Base-by-base conservation (phyloP, 2,888 invertebrate genomes). In the Tenthredo notha region DNA sequence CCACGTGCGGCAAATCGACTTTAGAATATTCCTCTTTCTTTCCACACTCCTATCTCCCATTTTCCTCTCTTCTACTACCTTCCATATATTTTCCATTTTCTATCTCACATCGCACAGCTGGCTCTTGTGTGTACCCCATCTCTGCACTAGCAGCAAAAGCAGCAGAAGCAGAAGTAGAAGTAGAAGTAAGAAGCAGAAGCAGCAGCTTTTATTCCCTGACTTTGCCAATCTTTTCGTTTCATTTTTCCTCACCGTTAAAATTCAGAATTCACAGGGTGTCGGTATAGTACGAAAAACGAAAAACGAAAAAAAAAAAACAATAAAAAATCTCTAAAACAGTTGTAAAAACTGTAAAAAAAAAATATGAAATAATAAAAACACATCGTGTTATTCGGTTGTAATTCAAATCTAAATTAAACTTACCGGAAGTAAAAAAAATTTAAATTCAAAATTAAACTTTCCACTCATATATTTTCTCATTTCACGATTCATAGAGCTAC, bases 1-100 rank as follows among this genome's bases (percentile, higher is more conserved):
- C 33, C 83, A 83, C 83, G 83, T 70, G 47, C 83, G 70, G 67
- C 43, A 83, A 83, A 83, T 83, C 83, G 67, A 83, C 83, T 83
- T 67, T 47, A 47, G 61, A 67, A 83, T 83, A 70, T 70, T 83
- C 70, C 67, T 67, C 83, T 43, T 83, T 50, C 83, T 70, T 67
- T 83, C 67, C 83, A 29, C 83, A 33, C 83, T 70, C 25, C 29
- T 37, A 29, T 47, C 29, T 67, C 15, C 29, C 47, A 47, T 47
- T 29, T 29, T n/a, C 12, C 47, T 29, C 58, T 7, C 15, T n/a
- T n/a, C 18, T 47, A 7, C 47, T 29, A 2, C 25, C 18, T 50
- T 50, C 7, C n/a, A n/a, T n/a, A 3, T 15, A 29, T 50, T 50
- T 50, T 7, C 75, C 29, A 47, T 25, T 74, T 67, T 47, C 74